Evolutionary conservation across 2,888 invertebrate species (phyloP), one percentile per base, ranked within the genome.

Genomic region (Aplocera efformata): DNA sequence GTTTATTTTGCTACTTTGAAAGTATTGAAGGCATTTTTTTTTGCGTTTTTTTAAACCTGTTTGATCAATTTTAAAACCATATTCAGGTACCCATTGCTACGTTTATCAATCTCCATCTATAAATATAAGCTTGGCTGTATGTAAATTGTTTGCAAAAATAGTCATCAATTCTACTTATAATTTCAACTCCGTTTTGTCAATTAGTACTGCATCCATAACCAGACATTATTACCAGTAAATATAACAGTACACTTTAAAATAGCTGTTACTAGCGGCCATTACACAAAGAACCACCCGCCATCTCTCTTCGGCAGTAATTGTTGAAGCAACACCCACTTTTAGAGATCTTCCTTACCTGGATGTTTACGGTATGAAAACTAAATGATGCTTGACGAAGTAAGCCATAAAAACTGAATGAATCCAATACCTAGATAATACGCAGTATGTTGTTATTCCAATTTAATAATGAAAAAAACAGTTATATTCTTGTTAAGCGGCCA

Each of bases 381-480:
- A 67, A 67, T 69, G 69, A 66, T 58, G 67, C 70, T 59, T 72
- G 60, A 69, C 69, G 58, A 53, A 58, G 38, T 53, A 53, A 47
- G 56, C 42, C 29, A n/a, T n/a, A 61, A 60, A 66, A 72, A 67
- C 49, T 32, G 33, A 27, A 33, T 45, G 59, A 61, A 67, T 67
- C 59, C 50, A 58, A 64, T 67, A 58, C 44, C n/a, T n/a, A n/a
- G n/a, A 57, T 58, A 62, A 65, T 67, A 58, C 25, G 24, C 9
- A 10, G 39, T 40, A 8, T 24, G 21, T 28, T 29, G 24, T 20
- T 33, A 22, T 3, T 6, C 25, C 17, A 8, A 30, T 26, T 32
- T 23, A 20, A 42, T 32, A 32, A 13, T 37, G 11, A n/a, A 28
- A 10, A 24, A 32, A 24, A 21, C 28, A 3, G 36, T 24, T 24